These are phyloP conservation scores for Probaryconus sp. DNA, from an alignment of 1,140 invertebrate genomes.

Conservation along the genomic window DNA sequence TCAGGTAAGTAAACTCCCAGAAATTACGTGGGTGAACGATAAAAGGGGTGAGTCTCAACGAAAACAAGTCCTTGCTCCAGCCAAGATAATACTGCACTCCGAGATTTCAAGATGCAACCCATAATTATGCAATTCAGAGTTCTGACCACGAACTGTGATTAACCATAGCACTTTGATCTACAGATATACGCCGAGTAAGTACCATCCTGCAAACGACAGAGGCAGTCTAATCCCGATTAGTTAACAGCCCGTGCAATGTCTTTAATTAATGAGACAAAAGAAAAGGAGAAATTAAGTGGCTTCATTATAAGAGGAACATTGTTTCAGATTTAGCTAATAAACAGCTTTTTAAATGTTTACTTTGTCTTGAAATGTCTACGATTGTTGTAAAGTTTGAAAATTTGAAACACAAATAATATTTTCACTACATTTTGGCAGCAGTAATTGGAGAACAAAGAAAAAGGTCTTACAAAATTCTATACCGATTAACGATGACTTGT, in stretches of 20 bases:
- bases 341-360: too few species aligned
- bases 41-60: slow-evolving; percentile 36
- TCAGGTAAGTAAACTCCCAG: slow-evolving; percentile 45
- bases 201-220: slow-evolving; percentile 33
- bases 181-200: slow-evolving; percentile 40
- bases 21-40: slow-evolving; percentile 53
- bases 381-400: neutral
- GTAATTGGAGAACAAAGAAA: neutral
- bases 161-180: slow-evolving; percentile 54
- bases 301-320: too few species aligned
- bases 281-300: too few species aligned
- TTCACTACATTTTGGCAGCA: neutral
- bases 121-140: slow-evolving; percentile 59
- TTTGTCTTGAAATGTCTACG: neutral
- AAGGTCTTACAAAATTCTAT: slow-evolving; percentile 4
- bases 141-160: slow-evolving; percentile 56
- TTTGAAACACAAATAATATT: too few species aligned
- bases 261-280: slow-evolving; percentile 37
- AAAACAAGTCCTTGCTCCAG: slow-evolving; percentile 48
- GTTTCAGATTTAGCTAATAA: too few species aligned
- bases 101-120: slow-evolving; percentile 47
- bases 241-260: slow-evolving; percentile 43
- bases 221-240: slow-evolving; percentile 48
- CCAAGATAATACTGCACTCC: slow-evolving; percentile 42
- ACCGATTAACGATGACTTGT: slow-evolving; percentile 46